Evolutionary conservation across 2,888 invertebrate genomes (phyloP), one percentile per base, ranked within the genome.

Genomic region (Drosophila helvetica): DNA sequence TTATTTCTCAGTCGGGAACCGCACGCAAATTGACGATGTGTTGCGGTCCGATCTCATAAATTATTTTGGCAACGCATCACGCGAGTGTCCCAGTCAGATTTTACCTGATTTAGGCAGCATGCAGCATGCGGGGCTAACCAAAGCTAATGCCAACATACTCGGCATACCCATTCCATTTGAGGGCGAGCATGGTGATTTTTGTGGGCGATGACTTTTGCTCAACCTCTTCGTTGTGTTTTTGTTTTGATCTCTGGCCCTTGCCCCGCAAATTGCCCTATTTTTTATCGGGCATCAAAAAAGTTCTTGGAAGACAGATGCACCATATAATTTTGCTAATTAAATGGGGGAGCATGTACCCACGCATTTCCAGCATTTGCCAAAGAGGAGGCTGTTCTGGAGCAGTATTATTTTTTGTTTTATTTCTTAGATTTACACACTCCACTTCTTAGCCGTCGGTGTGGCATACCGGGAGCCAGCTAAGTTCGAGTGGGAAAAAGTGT

Each of bases 51-150:
- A 86, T 87, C 87, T 82, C 88, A 89, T 88, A 90, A 90, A 90
- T 90, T 90, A 90, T 88, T 87, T 91, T 82, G 88, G 91, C 90
- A 91, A 91, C 91, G 91, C 90, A 91, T 91, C 91, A 91, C 91
- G 91, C 91, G 77, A 90, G 77, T 75, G 78, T 76, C 81, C 80
- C 79, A 75, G 69, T 74, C 74, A 56, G 75, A 57, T 79, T 53
- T 71, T 71, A 80, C 80, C 85, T 72, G 80, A 80, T 82, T 78
- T 78, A 72, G 75, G 27, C 74, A 56, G 76, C 57, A 55, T 68
- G 67, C 70, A 73, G 61, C 59, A 38, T 33, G 45, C 57, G 67
- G 65, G 77, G 56, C 85, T 57, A 69, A 65, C 66, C 76, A 76
- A 74, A 77, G 74, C 80, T 85, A 76, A 76, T 77, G 68, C 86